Conservation (phyloP, 1,140 invertebrate species). For the Panagrolaimus sp. region DNA sequence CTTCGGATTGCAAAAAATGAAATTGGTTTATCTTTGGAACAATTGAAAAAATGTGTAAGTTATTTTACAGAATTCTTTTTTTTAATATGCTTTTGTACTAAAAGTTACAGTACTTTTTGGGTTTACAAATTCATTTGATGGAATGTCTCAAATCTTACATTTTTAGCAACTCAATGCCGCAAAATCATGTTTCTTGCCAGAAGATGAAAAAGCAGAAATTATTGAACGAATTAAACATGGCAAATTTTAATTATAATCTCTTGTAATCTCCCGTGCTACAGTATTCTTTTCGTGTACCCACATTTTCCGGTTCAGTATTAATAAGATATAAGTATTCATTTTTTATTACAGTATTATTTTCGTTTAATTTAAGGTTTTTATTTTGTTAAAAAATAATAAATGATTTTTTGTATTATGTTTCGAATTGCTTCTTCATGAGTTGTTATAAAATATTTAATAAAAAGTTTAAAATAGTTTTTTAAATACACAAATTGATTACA, state of each 20-base stretch:
- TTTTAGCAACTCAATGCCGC: slow-evolving; percentile 65
- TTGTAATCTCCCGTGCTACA: no score
- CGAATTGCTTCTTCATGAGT: no score
- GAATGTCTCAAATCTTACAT: neutral
- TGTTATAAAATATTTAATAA: no score
- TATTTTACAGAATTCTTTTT: neutral
- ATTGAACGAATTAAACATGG: slow-evolving; percentile 34
- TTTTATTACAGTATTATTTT: no score
- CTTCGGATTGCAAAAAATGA: slow-evolving; percentile 60
- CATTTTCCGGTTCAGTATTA: no score
- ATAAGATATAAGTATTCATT: no score
- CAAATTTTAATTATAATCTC: neutral
- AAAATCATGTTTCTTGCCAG: slow-evolving; percentile 61
- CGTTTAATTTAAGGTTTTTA: no score
- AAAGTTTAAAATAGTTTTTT: no score
- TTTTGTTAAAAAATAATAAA: no score
- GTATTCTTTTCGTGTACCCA: no score
- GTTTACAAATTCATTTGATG: neutral
- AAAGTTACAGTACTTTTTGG: neutral
- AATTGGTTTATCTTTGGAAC: slow-evolving; percentile 63
- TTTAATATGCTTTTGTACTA: neutral
- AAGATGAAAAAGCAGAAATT: slow-evolving; percentile 62
- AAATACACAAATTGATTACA: no score
- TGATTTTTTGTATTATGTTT: no score
- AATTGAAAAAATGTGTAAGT: slow-evolving; percentile 62